These are phyloP conservation scores for Apistogramma diplotaenia DNA, from an alignment of 2,113 vertebrate species.

Conservation along the genomic window DNA sequence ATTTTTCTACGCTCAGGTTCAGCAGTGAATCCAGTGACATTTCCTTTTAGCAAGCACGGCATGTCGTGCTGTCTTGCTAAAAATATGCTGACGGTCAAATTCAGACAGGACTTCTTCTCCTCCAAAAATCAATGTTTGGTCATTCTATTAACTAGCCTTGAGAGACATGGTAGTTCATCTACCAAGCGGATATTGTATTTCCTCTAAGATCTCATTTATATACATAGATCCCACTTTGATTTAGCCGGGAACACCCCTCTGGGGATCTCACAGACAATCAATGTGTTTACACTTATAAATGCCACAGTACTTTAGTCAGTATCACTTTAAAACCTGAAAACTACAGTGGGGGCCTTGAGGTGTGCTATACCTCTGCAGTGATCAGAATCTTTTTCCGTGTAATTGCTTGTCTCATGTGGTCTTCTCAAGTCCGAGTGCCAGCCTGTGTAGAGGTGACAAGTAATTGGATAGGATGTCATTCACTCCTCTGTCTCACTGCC, in stretches of 20 bases:
- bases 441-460: slow-evolving; percentile 56
- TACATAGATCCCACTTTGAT: slow-evolving; percentile 24
- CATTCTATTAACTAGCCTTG: slow-evolving; percentile 16
- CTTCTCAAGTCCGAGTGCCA: slow-evolving; percentile 43
- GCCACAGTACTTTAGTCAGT: slow-evolving; percentile 2
- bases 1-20: background rate
- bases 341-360: background rate
- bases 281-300: slow-evolving; percentile 39
- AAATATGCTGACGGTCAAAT: slow-evolving; percentile 6
- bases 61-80: background rate
- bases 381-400: slow-evolving; percentile 61
- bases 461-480: slow-evolving; percentile 74
- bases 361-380: slow-evolving; percentile 33
- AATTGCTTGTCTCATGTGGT: slow-evolving; percentile 69
- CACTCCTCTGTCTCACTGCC: slow-evolving; percentile 56
- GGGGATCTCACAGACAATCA: slow-evolving; percentile 6
- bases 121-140: slow-evolving; percentile 4
- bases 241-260: background rate
- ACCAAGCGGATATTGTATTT: slow-evolving; percentile 30
- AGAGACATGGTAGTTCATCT: slow-evolving; percentile 16
- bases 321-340: slow-evolving; percentile 35
- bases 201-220: slow-evolving; percentile 27
- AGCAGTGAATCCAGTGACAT: background rate
- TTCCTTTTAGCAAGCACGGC: background rate
- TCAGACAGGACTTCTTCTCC: background rate